Conservation (phyloP, 2,797 vertebrate species). For the Cyclura pinguis region DNA sequence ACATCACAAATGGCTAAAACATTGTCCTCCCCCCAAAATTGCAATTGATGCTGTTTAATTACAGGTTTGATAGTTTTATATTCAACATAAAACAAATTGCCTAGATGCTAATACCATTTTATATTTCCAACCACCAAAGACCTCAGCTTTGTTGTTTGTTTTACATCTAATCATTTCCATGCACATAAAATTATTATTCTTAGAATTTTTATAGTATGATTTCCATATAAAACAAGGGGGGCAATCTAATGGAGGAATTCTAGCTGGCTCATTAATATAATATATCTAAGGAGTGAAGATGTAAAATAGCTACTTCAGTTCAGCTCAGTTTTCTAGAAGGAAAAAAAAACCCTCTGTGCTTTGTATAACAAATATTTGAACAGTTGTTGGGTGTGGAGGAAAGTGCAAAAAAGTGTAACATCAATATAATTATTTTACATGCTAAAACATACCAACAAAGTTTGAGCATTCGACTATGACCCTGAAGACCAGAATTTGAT, state of each 20-base stretch:
- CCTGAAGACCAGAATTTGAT: no score
- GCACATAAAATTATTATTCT: slow-evolving; percentile 80
- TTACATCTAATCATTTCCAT: slow-evolving; percentile 81
- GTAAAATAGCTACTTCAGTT: slow-evolving; percentile 56
- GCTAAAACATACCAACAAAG: slow-evolving; percentile 69
- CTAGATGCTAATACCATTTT: slow-evolving; percentile 73
- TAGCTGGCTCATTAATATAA: slow-evolving; percentile 81
- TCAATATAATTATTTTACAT: slow-evolving; percentile 74
- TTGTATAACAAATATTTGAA: slow-evolving; percentile 74
- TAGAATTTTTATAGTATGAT: slow-evolving; percentile 83
- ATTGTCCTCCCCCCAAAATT: slow-evolving; percentile 60
- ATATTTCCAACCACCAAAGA: slow-evolving; percentile 70
- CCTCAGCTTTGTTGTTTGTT: slow-evolving; percentile 75
- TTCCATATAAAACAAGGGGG: slow-evolving; percentile 77
- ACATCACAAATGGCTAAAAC: slow-evolving; percentile 70
- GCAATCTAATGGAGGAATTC: slow-evolving; percentile 80
- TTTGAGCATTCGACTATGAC: no score
- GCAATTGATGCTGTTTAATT: slow-evolving; percentile 73
- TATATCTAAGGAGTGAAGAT: slow-evolving; percentile 68
- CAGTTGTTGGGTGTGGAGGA: slow-evolving; percentile 43
- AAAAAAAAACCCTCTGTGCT: slow-evolving; percentile 58
- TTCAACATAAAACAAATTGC: slow-evolving; percentile 65
- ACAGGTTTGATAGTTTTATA: slow-evolving; percentile 70
- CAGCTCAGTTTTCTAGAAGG: slow-evolving; percentile 66
- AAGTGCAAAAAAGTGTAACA: slow-evolving; percentile 69